Conservation (phyloP, 2,888 invertebrate species). For the Dermolepida albohirtum region DNA sequence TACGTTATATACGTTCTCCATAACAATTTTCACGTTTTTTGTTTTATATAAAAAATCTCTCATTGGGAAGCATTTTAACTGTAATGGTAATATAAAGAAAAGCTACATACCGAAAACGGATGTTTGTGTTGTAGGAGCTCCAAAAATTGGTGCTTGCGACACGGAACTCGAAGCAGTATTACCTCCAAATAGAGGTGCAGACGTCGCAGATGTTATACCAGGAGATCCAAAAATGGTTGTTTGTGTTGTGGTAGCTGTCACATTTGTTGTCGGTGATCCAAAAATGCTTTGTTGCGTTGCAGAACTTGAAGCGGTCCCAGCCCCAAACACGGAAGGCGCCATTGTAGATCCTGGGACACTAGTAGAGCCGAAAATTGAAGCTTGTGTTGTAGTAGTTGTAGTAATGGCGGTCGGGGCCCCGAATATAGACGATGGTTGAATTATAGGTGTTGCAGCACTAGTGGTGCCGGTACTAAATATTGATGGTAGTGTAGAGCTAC, state of each 20-base stretch:
- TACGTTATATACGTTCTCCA: too few species aligned
- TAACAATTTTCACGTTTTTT: too few species aligned
- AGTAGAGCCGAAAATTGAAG: conserved; percentile 39
- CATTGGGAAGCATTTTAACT: too few species aligned
- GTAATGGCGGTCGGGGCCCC: conserved; percentile 41
- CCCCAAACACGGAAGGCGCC: conserved; percentile 6
- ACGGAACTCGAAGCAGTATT: conserved; percentile 29
- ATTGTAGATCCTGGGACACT: conserved; percentile 30
- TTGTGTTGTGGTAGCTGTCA: conserved; percentile 1
- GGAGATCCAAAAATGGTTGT: conserved; percentile 23
- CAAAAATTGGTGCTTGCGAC: conserved; percentile 4
- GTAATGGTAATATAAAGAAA: too few species aligned
- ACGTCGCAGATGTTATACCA: conserved; percentile 17
- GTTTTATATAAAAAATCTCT: too few species aligned
- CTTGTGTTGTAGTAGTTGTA: conserved; percentile 44
- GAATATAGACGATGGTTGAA: conserved; percentile 46
- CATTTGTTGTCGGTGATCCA: conserved; percentile 41
- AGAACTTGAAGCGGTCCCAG: conserved; percentile 17
- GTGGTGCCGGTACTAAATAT: conserved; percentile 39
- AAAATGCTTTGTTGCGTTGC: conserved; percentile 42
- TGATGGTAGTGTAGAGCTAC: conserved; percentile 28
- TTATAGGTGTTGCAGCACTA: conserved; percentile 4
- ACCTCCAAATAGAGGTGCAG: conserved; percentile 10
- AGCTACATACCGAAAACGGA: conserved; percentile 32
- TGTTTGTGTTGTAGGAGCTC: conserved; percentile 19